Evolutionary conservation across 2,113 vertebrate genomes (phyloP).

Genomic region (Odobenus rosmarus): DNA sequence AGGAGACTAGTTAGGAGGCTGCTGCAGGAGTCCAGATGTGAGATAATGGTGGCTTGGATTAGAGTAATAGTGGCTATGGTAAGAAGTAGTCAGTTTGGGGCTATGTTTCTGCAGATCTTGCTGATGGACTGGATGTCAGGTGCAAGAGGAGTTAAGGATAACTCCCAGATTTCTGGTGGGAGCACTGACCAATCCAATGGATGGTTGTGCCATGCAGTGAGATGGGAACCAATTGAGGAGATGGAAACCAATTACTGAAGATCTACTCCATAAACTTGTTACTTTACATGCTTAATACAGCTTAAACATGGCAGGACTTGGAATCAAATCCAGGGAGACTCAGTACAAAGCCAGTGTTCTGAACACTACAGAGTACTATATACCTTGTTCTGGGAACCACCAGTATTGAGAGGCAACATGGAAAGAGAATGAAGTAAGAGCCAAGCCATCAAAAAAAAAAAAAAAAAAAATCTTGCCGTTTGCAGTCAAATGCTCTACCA

Average conservation of each 20-base stretch:
- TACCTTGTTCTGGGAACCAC: conserved; percentile 27
- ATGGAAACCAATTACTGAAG: background rate
- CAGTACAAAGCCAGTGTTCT: background rate
- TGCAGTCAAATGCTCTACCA: no score
- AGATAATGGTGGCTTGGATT: background rate
- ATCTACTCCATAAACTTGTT: background rate
- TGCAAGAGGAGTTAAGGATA: background rate
- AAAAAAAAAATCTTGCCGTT: no score
- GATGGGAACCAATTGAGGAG: background rate
- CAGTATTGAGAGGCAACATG: background rate
- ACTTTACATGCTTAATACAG: background rate
- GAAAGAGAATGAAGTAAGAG: background rate
- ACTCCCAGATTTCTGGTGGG: background rate
- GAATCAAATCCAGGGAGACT: background rate
- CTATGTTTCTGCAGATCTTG: background rate
- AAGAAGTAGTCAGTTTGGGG: background rate
- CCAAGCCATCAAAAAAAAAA: no score
- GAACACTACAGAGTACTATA: background rate
- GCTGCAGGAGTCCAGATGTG: background rate
- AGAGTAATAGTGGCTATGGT: background rate
- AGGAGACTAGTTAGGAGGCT: background rate
- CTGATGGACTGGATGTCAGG: background rate
- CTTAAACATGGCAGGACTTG: background rate
- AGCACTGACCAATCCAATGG: background rate
- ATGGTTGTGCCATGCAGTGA: background rate